phyloP scores from a whole-genome alignment of 2,888 invertebrate species.

The Drosophila emarginata region DNA sequence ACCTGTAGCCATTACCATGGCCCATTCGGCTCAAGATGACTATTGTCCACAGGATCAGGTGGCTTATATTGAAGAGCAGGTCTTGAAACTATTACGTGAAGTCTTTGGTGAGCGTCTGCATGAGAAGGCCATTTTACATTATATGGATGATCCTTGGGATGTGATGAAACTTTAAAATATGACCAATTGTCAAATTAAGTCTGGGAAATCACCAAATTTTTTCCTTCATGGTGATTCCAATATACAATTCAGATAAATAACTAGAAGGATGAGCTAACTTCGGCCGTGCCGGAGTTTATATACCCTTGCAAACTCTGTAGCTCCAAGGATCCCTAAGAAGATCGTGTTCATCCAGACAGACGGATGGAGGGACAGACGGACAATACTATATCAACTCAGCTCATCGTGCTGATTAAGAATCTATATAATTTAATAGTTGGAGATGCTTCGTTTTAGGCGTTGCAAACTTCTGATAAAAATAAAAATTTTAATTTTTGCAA shows the following conservation, averaged over 20 bases:
- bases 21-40: conserved; percentile 93
- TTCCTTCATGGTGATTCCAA: conserved; percentile 50
- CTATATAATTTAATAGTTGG: no score
- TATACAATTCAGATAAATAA: background rate
- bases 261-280: no score
- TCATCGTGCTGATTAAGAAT: no score
- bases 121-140: conserved; percentile 79
- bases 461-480: no score
- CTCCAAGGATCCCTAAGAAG: no score
- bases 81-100: conserved; percentile 85
- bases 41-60: conserved; percentile 94
- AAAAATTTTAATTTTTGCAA: no score
- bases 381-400: no score
- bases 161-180: conserved; percentile 78
- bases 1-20: conserved; percentile 89
- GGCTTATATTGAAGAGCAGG: conserved; percentile 88
- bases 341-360: no score
- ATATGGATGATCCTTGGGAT: conserved; percentile 81
- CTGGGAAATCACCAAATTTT: background rate
- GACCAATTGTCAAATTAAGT: conserved; percentile 6
- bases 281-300: no score
- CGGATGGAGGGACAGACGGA: no score
- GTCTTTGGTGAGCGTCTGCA: conserved; percentile 78
- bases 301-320: no score
- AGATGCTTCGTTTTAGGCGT: no score